These are phyloP conservation scores for Leontocebus nigricollis DNA, from an alignment of 2,797 vertebrate genomes.

Conservation along the genomic window DNA sequence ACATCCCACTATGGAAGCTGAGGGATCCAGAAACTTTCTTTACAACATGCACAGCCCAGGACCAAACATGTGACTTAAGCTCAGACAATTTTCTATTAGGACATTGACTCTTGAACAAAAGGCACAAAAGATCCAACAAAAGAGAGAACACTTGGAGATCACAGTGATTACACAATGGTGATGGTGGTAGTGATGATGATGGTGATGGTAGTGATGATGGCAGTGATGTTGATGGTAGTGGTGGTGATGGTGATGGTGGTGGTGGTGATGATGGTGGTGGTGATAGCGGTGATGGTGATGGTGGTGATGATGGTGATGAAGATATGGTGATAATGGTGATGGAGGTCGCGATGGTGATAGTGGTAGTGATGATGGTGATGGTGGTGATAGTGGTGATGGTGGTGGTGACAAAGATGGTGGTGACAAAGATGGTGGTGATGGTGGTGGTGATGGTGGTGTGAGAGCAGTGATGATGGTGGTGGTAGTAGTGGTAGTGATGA, in stretches of 20 bases:
- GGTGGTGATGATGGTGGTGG: fast-evolving
- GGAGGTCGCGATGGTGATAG: fast-evolving
- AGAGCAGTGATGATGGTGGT: no score
- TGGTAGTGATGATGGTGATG: fast-evolving
- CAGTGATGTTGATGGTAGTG: no score
- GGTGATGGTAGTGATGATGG: no score
- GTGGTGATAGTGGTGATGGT: fast-evolving
- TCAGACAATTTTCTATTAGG: not conserved
- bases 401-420: no score
- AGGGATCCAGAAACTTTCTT: not conserved
- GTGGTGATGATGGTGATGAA: fast-evolving
- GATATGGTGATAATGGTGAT: fast-evolving
- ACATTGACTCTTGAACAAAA: not conserved
- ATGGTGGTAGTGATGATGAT: no score
- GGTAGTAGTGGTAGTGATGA: fast-evolving
- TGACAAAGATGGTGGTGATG: no score
- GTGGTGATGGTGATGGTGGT: fast-evolving
- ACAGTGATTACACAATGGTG: not conserved
- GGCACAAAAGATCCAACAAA: not conserved
- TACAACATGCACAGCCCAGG: not conserved
- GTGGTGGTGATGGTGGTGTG: fast-evolving
- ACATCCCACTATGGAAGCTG: not conserved
- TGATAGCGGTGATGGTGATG: no score
- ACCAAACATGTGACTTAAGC: not conserved
- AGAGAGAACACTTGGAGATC: not conserved